phyloP scores from a whole-genome alignment of 2,888 invertebrate genomes.

The Saturnia japonica region DNA sequence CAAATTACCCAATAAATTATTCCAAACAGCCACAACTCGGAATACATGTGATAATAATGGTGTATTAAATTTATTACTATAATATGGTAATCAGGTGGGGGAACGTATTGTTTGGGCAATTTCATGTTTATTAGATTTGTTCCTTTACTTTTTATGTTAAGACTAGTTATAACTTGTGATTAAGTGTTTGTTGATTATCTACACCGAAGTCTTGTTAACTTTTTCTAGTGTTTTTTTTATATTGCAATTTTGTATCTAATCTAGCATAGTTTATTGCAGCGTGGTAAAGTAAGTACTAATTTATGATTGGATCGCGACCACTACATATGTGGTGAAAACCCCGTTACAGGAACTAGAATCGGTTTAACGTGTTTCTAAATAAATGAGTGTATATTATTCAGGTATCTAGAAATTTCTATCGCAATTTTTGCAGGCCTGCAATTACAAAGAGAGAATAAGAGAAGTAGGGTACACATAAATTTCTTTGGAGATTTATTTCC shows the following conservation, averaged over 20 bases:
- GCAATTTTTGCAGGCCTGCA: background rate
- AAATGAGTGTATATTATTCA: background rate
- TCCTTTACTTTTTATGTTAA: conserved; percentile 13
- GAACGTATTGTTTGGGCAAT: conserved; percentile 20
- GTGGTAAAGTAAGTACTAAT: background rate
- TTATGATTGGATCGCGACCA: background rate
- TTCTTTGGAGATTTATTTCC: too few relatives aligned
- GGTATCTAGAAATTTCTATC: background rate
- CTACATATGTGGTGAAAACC: background rate
- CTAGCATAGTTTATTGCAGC: background rate
- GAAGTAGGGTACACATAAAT: too few relatives aligned
- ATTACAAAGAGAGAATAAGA: background rate
- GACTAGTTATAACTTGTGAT: background rate
- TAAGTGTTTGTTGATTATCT: background rate
- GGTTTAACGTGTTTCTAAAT: background rate
- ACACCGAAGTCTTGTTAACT: background rate
- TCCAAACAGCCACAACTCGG: conserved; percentile 4
- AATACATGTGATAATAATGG: conserved; percentile 19
- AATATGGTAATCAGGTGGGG: conserved; percentile 21
- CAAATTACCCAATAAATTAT: conserved; percentile 19
- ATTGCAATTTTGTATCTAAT: background rate
- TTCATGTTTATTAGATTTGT: conserved; percentile 21
- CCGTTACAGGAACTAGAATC: background rate
- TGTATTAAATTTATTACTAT: conserved; percentile 21
- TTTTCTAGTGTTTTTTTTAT: background rate